A percentile compares a stretch with the other conserved stretches of the same genome.
Evolutionary conservation across 2,113 vertebrate genomes (phyloP).

Genomic region (Trichechus manatus): DNA sequence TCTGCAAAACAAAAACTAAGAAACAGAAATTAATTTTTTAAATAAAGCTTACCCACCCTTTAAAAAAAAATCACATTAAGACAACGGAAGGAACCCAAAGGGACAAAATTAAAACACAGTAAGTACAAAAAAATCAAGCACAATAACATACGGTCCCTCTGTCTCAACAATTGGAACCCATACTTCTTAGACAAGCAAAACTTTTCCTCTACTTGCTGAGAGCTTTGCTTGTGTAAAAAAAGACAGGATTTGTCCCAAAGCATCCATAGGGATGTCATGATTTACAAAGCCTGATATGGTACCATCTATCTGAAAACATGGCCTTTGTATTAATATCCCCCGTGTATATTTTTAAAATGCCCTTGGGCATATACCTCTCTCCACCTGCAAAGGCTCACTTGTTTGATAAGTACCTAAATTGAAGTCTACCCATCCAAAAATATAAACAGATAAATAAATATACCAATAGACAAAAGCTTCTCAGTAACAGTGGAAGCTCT

Average conservation of each 20-base stretch:
- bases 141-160: slow-evolving; percentile 46
- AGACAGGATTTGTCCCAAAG: slow-evolving; percentile 46
- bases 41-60: slow-evolving; percentile 24
- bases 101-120: slow-evolving; percentile 56
- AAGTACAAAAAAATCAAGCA: slow-evolving; percentile 59
- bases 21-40: slow-evolving; percentile 12
- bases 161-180: slow-evolving; percentile 50
- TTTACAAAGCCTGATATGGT: slow-evolving; percentile 61
- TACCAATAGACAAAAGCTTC: slow-evolving; percentile 59
- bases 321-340: slow-evolving; percentile 73
- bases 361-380: slow-evolving; percentile 85
- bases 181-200: slow-evolving; percentile 80
- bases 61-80: slow-evolving; percentile 42
- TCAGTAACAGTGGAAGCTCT: slow-evolving; percentile 58
- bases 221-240: slow-evolving; percentile 75
- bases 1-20: slow-evolving; percentile 56
- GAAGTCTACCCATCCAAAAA: slow-evolving; percentile 67
- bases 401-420: slow-evolving; percentile 76
- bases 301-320: slow-evolving; percentile 72
- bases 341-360: slow-evolving; percentile 72
- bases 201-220: slow-evolving; percentile 55
- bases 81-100: slow-evolving; percentile 48
- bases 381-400: slow-evolving; percentile 73
- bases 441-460: slow-evolving; percentile 48
- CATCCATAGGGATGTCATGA: slow-evolving; percentile 58